These are phyloP conservation scores for Trissonchulus sp. DNA, from an alignment of 2,888 invertebrate species.

Conservation along the genomic window DNA sequence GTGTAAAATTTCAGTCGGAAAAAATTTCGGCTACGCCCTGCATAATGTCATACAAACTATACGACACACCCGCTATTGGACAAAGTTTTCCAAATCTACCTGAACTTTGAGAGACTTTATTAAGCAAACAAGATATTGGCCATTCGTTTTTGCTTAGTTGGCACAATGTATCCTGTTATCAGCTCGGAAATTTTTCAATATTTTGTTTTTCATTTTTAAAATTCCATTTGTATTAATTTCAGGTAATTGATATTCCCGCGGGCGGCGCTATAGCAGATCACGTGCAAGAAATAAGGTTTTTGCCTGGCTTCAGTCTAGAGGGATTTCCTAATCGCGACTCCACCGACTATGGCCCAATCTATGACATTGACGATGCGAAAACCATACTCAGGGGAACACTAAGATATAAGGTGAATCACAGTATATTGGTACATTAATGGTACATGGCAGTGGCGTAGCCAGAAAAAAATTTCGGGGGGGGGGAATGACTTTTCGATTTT, in stretches of 20 bases:
- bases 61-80: too few species aligned
- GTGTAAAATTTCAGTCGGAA: too few species aligned
- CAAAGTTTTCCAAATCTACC: too few species aligned
- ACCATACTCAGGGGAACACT: conserved; percentile 89
- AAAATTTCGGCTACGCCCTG: too few species aligned
- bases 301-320: conserved; percentile 92
- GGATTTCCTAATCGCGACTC: conserved; percentile 96
- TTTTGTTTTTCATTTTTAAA: conserved; percentile 27
- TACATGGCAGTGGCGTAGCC: too few species aligned
- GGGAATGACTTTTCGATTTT: too few species aligned
- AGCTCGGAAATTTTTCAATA: neutral
- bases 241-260: conserved; percentile 77
- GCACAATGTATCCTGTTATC: conserved; percentile 33
- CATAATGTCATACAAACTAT: too few species aligned
- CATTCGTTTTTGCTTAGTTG: too few species aligned
- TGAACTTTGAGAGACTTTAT: too few species aligned
- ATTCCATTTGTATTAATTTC: conserved; percentile 30
- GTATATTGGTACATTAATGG: too few species aligned
- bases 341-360: conserved; percentile 74
- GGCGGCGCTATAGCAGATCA: conserved; percentile 83
- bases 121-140: too few species aligned
- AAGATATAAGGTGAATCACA: conserved; percentile 67
- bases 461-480: too few species aligned
- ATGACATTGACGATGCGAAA: conserved; percentile 70
- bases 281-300: conserved; percentile 71